These are phyloP conservation scores for Scotopteryx bipunctaria DNA, from an alignment of 2,888 invertebrate species.

Conservation along the genomic window DNA sequence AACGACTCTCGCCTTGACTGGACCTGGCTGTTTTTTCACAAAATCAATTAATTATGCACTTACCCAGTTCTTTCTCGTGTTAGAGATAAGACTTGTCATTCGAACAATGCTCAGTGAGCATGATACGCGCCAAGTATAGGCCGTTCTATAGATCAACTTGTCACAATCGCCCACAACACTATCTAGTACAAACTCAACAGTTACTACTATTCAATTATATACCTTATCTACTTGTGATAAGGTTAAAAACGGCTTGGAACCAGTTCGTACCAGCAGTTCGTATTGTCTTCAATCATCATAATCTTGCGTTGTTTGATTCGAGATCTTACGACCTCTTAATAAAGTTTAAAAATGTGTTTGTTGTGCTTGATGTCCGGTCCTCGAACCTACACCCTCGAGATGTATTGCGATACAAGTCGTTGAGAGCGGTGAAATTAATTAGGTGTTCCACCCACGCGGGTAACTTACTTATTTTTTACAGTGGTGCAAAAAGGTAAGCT, in stretches of 20 bases:
- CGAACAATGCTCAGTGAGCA: conserved; percentile 49
- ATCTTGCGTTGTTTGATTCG: neutral
- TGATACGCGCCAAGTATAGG: conserved; percentile 52
- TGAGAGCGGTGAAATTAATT: conserved; percentile 39
- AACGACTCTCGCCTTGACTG: neutral
- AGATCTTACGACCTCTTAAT: conserved; percentile 15
- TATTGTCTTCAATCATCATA: neutral
- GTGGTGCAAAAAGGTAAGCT: neutral
- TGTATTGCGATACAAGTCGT: conserved; percentile 19
- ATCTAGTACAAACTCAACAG: conserved; percentile 7
- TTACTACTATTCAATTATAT: conserved; percentile 4
- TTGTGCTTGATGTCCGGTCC: conserved; percentile 39
- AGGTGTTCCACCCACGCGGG: conserved; percentile 9
- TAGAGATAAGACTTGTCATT: conserved; percentile 34
- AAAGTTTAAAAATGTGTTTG: conserved; percentile 8
- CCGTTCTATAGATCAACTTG: conserved; percentile 56
- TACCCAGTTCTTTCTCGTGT: conserved; percentile 13
- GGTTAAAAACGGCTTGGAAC: conserved; percentile 5
- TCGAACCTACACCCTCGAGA: conserved; percentile 55
- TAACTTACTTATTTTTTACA: conserved; percentile 10
- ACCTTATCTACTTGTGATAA: conserved; percentile 18
- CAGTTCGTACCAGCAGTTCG: neutral
- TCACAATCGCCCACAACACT: conserved; percentile 49
- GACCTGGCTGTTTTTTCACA: neutral
- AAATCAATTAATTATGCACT: conserved; percentile 16